These are phyloP conservation scores for Lamprotornis superbus DNA, from an alignment of 2,113 vertebrate species.

Conservation along the genomic window DNA sequence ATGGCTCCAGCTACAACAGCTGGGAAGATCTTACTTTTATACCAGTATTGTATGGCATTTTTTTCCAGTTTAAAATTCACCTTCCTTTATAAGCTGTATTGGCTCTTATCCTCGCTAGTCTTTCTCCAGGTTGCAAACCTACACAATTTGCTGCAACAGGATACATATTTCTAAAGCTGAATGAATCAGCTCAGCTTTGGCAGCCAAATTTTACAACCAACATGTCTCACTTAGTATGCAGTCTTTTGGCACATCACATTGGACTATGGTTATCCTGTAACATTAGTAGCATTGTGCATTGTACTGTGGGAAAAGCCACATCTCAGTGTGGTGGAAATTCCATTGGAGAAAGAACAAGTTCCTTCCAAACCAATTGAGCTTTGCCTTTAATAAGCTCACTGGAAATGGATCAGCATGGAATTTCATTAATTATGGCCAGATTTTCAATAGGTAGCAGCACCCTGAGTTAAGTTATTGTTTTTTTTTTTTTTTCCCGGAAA, in stretches of 20 bases:
- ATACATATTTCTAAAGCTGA: slow-evolving; percentile 11
- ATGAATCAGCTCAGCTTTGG: slow-evolving; percentile 39
- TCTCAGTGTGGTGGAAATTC: neutral
- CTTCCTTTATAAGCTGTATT: neutral
- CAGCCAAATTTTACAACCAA: neutral
- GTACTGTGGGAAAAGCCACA: neutral
- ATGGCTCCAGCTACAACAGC: neutral
- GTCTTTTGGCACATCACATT: slow-evolving; percentile 3
- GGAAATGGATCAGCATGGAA: neutral
- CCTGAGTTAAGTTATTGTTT: neutral
- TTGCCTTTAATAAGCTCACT: neutral
- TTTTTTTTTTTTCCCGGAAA: neutral
- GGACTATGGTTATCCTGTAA: neutral
- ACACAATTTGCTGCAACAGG: neutral
- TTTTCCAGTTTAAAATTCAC: neutral
- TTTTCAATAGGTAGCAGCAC: neutral
- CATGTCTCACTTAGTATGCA: neutral
- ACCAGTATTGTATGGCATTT: neutral
- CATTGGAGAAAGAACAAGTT: neutral
- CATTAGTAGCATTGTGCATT: neutral
- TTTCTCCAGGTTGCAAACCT: neutral
- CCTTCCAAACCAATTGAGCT: neutral
- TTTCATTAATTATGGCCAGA: neutral
- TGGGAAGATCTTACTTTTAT: neutral
- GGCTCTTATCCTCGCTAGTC: neutral